phyloP scores from a whole-genome alignment of 2,113 vertebrate species.

The Chaetorhynchus papuensis region DNA sequence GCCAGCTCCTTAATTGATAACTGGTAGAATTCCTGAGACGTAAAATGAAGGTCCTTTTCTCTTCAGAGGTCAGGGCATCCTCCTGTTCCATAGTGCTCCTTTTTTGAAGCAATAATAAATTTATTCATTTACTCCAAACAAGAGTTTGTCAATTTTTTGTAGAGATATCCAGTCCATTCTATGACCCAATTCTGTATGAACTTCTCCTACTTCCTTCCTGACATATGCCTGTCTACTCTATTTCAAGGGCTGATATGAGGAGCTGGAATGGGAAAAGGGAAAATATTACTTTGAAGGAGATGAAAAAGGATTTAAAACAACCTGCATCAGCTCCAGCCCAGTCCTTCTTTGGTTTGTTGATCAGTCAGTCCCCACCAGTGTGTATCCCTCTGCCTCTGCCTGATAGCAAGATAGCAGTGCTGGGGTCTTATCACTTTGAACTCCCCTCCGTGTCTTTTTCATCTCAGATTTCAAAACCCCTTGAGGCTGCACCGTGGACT shows the following conservation, averaged over 20 bases:
- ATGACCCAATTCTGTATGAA: not conserved
- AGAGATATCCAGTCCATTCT: not conserved
- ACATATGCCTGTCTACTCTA: not conserved
- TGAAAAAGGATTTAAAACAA: not conserved
- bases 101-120: not conserved
- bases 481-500: not conserved
- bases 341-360: not conserved
- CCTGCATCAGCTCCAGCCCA: not conserved
- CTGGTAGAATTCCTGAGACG: not conserved
- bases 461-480: slow-evolving; percentile 3
- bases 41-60: not conserved
- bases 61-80: not conserved
- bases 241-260: not conserved
- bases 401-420: not conserved
- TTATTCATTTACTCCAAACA: not conserved
- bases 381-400: not conserved
- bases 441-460: not conserved
- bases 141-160: not conserved
- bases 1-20: not conserved
- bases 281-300: not conserved
- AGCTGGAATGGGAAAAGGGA: not conserved
- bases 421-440: not conserved
- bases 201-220: not conserved
- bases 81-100: not conserved
- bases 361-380: not conserved